A percentile compares a stretch with the other conserved stretches of the same genome.
phyloP scores from a whole-genome alignment of 2,797 vertebrate species.

The Sarcoramphus papa region DNA sequence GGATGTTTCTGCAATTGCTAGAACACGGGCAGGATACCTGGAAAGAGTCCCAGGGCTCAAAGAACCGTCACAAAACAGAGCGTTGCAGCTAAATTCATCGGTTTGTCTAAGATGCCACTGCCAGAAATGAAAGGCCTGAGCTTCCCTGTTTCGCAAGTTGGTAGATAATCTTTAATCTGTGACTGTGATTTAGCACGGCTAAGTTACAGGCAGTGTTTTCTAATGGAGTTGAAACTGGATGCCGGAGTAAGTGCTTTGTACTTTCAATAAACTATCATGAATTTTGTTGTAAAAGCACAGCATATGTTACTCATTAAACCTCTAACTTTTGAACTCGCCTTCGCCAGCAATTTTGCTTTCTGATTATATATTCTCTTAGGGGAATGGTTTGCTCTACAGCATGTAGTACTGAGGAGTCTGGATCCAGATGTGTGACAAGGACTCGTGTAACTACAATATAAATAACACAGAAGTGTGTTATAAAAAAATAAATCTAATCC shows the following conservation, averaged over 20 bases:
- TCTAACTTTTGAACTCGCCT: background rate
- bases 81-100: fast-evolving
- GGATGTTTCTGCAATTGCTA: background rate
- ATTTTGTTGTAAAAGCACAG: background rate
- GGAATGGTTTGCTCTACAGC: background rate
- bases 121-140: background rate
- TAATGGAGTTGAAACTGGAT: background rate
- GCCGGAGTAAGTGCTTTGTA: background rate
- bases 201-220: background rate
- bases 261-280: fast-evolving
- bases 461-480: background rate
- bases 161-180: background rate
- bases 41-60: background rate
- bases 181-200: background rate
- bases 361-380: background rate
- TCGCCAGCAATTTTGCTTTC: background rate
- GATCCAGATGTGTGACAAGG: background rate
- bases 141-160: fast-evolving
- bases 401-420: background rate
- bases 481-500: background rate
- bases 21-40: background rate
- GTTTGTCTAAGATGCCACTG: background rate
- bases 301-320: background rate
- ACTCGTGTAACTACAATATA: background rate
- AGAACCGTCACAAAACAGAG: background rate